Percentiles rank a stretch among this genome's conserved stretches.
Evolutionary conservation across 2,797 vertebrate genomes (phyloP).

Genomic region (Brotula barbata): DNA sequence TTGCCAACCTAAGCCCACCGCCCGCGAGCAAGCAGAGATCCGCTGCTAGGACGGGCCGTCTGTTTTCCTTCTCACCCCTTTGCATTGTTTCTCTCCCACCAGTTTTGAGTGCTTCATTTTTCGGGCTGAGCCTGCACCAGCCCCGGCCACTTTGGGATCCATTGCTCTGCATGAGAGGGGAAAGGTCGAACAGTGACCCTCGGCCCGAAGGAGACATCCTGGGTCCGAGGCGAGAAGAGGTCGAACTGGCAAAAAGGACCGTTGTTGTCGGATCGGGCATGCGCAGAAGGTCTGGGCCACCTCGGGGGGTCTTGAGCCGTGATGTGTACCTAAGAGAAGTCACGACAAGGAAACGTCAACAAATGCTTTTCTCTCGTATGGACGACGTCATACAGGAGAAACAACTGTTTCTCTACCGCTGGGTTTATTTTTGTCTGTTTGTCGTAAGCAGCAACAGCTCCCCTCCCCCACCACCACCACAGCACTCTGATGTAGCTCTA

Average conservation of each 20-base stretch:
- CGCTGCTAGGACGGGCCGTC: slow-evolving; percentile 50
- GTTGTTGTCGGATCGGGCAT: slow-evolving; percentile 36
- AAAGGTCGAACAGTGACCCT: slow-evolving; percentile 40
- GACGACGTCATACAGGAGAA: slow-evolving; percentile 43
- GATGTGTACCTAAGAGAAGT: slow-evolving; percentile 16
- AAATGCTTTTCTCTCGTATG: slow-evolving; percentile 48
- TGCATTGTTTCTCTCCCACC: slow-evolving; percentile 60
- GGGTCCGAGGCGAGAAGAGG: slow-evolving; percentile 47
- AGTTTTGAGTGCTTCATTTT: slow-evolving; percentile 75
- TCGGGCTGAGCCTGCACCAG: slow-evolving; percentile 53
- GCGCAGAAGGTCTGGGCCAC: slow-evolving; percentile 25
- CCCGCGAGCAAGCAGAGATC: slow-evolving; percentile 28
- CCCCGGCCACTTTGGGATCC: slow-evolving; percentile 54
- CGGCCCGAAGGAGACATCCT: slow-evolving; percentile 30
- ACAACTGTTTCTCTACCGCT: slow-evolving; percentile 45
- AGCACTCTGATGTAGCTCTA: slow-evolving; percentile 67
- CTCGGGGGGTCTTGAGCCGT: slow-evolving; percentile 9
- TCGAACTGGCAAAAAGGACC: slow-evolving; percentile 34
- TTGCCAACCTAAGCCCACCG: slow-evolving; percentile 86
- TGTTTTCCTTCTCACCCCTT: slow-evolving; percentile 56
- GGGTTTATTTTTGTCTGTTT: slow-evolving; percentile 39
- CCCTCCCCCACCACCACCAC: slow-evolving; percentile 1
- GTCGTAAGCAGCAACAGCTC: slow-evolving; percentile 48
- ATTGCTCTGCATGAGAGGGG: slow-evolving; percentile 70
- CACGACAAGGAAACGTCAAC: slow-evolving; percentile 18